Conservation (phyloP, 2,888 invertebrate genomes). For the Lycocerus yunnanus region DNA sequence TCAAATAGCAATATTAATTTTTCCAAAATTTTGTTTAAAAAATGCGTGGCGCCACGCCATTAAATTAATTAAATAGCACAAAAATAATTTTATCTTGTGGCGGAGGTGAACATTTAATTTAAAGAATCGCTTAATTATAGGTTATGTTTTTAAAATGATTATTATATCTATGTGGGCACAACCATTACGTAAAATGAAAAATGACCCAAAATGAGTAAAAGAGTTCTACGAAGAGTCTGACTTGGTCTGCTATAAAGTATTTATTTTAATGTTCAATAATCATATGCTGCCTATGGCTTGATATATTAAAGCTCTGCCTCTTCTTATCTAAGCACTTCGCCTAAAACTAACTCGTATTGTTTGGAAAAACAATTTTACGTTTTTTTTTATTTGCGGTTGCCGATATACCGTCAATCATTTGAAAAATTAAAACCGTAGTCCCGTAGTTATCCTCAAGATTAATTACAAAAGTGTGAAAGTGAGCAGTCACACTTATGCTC, state of each 20-base stretch:
- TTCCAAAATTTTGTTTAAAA: neutral
- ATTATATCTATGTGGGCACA: constrained; percentile 11
- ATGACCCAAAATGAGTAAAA: constrained; percentile 23
- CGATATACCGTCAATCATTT: no score
- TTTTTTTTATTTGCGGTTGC: neutral
- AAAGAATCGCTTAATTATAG: constrained; percentile 10
- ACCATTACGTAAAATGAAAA: constrained; percentile 15
- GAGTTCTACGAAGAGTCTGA: constrained; percentile 38
- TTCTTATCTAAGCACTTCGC: constrained; percentile 45
- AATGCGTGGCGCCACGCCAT: neutral
- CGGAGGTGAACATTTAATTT: neutral
- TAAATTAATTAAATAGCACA: neutral
- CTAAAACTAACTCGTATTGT: constrained; percentile 36
- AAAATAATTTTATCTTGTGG: neutral
- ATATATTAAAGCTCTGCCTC: constrained; percentile 52
- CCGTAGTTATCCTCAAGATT: neutral
- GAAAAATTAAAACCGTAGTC: neutral
- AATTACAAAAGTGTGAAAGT: neutral
- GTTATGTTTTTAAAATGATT: constrained; percentile 3
- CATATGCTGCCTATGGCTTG: constrained; percentile 53
- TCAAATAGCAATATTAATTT: neutral
- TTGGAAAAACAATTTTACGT: neutral
- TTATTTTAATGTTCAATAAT: constrained; percentile 50
- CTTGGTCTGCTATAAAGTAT: constrained; percentile 46
- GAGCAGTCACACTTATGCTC: constrained; percentile 30